Base-by-base conservation (phyloP, 2,113 vertebrate genomes). In the Poeciliopsis occidentalis region DNA sequence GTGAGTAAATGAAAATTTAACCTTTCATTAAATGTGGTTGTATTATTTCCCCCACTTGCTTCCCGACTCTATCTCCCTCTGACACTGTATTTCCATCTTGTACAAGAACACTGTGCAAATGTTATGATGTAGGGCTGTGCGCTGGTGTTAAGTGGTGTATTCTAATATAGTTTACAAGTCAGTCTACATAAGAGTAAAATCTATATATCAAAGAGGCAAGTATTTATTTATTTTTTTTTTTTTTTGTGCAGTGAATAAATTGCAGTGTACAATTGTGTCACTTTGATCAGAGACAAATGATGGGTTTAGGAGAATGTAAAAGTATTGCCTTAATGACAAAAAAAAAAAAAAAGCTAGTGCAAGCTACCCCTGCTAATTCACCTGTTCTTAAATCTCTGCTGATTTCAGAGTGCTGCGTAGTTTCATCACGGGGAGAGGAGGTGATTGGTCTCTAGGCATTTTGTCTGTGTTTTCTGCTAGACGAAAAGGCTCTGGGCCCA, bases 1-100 rank as follows among this genome's bases (percentile, higher is more conserved):
- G 91, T 92, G 92, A 93, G 93, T 92, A 95, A 94, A 94, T 94
- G 92, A 94, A 94, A 95, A 94, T 91, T 89, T 94, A 93, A 94
- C 94, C 92, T 95, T 95, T 94, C 93, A 95, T 94, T 94, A 94
- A 95, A 95, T 92, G 92, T 85, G 90, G 89, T 92, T 87, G 81
- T 93, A 93, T 93, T 93, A 93, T 94, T 93, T 93, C 86, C 92
- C 90, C 76, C 74, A 88, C 90, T 92, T 88, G 89, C 87, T 93
- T 91, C 80, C 83, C 89, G 76, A 81, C 90, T 93, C 88, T 89
- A 82, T 92, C 91, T 94, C 73, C 86, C 67, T 87, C 78, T 87
- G 87, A 85, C 82, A 81, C 84, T 75, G 88, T 89, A 73, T 89
- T 89, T 84, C 77, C 76, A 44, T 85, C 78, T 60, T 82, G 68